Evolutionary conservation across 2,797 vertebrate species (phyloP).

Genomic region (Hippopotamyrus pictus): DNA sequence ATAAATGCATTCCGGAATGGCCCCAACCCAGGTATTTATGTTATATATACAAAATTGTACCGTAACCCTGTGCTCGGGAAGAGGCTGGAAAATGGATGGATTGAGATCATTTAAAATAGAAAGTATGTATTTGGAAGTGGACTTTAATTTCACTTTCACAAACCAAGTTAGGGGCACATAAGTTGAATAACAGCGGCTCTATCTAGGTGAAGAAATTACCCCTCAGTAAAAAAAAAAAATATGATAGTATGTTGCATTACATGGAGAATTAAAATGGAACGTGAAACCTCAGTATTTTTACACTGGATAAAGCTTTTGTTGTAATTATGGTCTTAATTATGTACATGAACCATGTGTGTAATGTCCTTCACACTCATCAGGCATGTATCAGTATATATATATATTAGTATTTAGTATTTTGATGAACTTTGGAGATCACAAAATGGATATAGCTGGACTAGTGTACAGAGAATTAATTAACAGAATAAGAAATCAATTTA

Average conservation of each 20-base stretch:
- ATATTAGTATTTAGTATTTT: neutral
- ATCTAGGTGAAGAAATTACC: neutral
- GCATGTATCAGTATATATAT: neutral
- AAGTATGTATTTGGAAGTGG: neutral
- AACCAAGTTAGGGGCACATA: neutral
- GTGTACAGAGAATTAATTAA: neutral
- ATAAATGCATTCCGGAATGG: neutral
- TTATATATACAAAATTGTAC: neutral
- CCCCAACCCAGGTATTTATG: neutral
- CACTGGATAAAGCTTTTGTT: neutral
- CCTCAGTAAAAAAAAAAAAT: neutral
- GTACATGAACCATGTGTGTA: neutral
- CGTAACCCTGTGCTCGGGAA: neutral
- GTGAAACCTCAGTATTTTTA: neutral
- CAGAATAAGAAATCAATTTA: neutral
- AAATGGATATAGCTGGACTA: neutral
- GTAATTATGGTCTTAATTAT: neutral
- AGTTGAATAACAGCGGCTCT: neutral
- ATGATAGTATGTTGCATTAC: neutral
- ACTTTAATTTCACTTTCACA: neutral
- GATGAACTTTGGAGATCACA: neutral
- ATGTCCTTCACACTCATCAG: neutral
- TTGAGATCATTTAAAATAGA: neutral
- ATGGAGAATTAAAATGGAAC: neutral
- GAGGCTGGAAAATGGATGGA: neutral